Percentiles rank a stretch among this genome's conserved stretches.
Conservation (phyloP, 2,113 vertebrate species). For the Salminus brasiliensis region DNA sequence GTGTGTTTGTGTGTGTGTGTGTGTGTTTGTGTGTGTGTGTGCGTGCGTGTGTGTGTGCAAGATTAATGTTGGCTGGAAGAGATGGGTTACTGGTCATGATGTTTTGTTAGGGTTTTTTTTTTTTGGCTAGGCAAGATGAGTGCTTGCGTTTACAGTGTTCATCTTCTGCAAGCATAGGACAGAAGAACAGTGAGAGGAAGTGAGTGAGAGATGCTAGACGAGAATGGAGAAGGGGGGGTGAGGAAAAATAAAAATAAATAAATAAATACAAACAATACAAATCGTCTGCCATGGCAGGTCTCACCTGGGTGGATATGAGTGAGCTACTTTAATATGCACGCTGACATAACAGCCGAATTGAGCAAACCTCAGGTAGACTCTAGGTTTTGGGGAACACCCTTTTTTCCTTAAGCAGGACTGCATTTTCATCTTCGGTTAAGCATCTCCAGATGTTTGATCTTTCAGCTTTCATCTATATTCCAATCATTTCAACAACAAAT, state of each 20-base stretch:
- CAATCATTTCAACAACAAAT: not conserved
- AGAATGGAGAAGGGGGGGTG: not conserved
- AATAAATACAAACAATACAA: slow-evolving; percentile 28
- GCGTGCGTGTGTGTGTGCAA: not conserved
- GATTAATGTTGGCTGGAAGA: not conserved
- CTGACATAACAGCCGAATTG: slow-evolving; percentile 10
- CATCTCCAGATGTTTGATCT: slow-evolving; percentile 5
- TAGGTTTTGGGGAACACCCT: not conserved
- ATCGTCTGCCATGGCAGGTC: slow-evolving; percentile 10
- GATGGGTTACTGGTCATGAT: slow-evolving; percentile 28
- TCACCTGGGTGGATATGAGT: slow-evolving; percentile 17
- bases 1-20: slow-evolving; percentile 17
- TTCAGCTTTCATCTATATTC: not conserved
- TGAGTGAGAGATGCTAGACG: slow-evolving; percentile 35
- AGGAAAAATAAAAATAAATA: slow-evolving; percentile 1
- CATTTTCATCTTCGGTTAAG: not conserved
- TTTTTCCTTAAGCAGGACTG: slow-evolving; percentile 14
- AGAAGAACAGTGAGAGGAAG: slow-evolving; percentile 23
- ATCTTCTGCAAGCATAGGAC: slow-evolving; percentile 31
- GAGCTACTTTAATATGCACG: not conserved
- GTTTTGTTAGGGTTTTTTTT: too few species aligned
- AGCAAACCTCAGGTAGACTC: slow-evolving; percentile 1
- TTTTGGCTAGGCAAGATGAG: slow-evolving; percentile 33
- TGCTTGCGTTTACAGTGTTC: slow-evolving; percentile 24
- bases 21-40: not conserved